Evolutionary conservation across 2,797 vertebrate genomes (phyloP).

Genomic region (Phrynocephalus guinanensis): DNA sequence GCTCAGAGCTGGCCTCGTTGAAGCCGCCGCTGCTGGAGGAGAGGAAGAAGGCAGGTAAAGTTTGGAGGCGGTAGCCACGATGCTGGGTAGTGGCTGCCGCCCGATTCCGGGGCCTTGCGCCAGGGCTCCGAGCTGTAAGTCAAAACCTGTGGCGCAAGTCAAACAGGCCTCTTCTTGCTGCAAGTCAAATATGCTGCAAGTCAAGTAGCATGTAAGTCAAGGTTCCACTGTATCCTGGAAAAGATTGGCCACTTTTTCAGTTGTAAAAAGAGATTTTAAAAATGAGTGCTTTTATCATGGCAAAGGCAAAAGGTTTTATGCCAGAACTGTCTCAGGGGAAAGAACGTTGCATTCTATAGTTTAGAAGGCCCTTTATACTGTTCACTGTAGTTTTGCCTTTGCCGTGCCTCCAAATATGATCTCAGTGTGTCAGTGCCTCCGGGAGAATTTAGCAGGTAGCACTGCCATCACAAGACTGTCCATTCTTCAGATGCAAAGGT

Average conservation of each 20-base stretch:
- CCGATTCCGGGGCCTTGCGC: no score
- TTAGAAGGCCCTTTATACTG: background rate
- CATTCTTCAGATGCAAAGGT: no score
- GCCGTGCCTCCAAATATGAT: background rate
- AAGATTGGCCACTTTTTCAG: background rate
- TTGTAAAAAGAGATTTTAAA: background rate
- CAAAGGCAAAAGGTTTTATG: background rate
- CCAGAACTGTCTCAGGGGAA: background rate
- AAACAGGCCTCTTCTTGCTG: background rate
- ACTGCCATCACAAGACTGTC: no score
- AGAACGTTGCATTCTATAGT: background rate
- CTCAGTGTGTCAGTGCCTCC: background rate
- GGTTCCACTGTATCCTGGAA: background rate
- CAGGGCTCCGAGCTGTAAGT: no score
- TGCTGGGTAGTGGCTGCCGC: no score
- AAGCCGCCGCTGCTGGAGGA: no score
- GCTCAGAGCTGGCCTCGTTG: no score
- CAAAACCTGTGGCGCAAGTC: no score
- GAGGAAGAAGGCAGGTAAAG: no score
- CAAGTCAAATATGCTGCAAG: no score
- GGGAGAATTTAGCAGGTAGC: background rate
- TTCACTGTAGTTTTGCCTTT: background rate
- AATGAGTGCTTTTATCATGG: background rate
- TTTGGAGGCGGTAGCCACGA: no score
- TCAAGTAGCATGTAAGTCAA: no score